Conservation (phyloP, 2,888 invertebrate species). For the Dascillus cervinus region DNA sequence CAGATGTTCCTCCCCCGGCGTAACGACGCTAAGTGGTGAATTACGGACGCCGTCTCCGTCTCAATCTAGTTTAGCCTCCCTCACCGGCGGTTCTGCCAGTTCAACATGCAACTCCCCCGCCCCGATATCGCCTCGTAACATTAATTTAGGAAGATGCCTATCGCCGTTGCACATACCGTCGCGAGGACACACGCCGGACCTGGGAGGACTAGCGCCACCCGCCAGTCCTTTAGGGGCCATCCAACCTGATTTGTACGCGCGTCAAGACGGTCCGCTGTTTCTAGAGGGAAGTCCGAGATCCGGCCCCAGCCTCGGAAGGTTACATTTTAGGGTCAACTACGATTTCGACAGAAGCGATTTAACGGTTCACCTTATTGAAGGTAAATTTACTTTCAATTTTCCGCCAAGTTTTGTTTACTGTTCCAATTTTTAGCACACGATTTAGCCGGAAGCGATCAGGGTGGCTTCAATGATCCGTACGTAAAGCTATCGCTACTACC, state of each 20-base stretch:
- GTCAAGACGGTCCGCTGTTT: conserved; percentile 70
- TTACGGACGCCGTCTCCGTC: conserved; percentile 57
- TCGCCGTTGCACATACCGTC: conserved; percentile 74
- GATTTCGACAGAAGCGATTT: conserved; percentile 86
- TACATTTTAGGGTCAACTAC: conserved; percentile 79
- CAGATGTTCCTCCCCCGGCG: conserved; percentile 52
- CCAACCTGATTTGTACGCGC: conserved; percentile 80
- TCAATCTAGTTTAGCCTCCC: conserved; percentile 63
- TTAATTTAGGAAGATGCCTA: conserved; percentile 44
- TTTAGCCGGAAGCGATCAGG: conserved; percentile 73
- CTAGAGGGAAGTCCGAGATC: conserved; percentile 50
- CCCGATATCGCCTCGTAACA: conserved; percentile 27
- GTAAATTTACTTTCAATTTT: too few relatives aligned
- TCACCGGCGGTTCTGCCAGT: conserved; percentile 42
- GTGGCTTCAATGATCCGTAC: conserved; percentile 86
- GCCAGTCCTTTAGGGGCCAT: conserved; percentile 69
- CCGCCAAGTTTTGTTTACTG: too few relatives aligned
- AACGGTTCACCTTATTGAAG: conserved; percentile 87
- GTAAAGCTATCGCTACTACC: conserved; percentile 73
- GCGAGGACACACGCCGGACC: conserved; percentile 40
- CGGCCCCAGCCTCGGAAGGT: conserved; percentile 67
- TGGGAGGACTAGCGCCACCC: conserved; percentile 41
- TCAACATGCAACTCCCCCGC: conserved; percentile 40
- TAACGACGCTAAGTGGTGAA: conserved; percentile 33
- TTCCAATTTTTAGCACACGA: conserved; percentile 68